These are phyloP conservation scores for Fissipunctia ypsillon DNA, from an alignment of 2,888 invertebrate species.

Conservation along the genomic window DNA sequence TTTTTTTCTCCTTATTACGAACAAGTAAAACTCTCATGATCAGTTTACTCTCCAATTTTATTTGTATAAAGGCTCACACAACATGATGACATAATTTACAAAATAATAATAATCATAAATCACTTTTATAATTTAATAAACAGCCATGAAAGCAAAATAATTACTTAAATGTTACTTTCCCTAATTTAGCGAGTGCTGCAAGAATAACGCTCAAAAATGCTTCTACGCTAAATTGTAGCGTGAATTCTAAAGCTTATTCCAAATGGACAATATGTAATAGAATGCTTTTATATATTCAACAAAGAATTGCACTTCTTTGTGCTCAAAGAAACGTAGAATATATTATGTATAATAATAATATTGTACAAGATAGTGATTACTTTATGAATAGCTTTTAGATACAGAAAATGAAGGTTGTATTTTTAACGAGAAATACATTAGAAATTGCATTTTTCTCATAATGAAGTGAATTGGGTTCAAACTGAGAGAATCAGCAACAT, in stretches of 20 bases:
- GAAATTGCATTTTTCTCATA: not conserved
- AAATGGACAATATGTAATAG: conserved; percentile 35
- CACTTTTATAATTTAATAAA: not conserved
- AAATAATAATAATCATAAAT: no score
- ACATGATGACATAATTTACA: no score
- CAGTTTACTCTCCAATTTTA: no score
- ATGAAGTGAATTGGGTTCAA: not conserved
- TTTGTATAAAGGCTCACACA: no score
- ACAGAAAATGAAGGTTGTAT: conserved; percentile 5
- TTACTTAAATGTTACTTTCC: no score
- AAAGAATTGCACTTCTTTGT: conserved; percentile 37
- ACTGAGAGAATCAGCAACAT: not conserved
- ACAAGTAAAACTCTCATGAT: no score
- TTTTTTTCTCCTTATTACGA: no score
- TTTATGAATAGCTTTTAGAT: conserved; percentile 10
- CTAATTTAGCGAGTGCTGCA: not conserved
- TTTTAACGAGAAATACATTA: conserved; percentile 13
- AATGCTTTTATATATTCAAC: conserved; percentile 10
- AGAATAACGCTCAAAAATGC: conserved; percentile 3
- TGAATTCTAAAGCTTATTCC: conserved; percentile 23
- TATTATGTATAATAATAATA: conserved; percentile 3
- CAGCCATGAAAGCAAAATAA: no score
- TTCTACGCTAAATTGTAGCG: conserved; percentile 21
- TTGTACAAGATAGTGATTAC: conserved; percentile 7
- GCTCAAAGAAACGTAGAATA: conserved; percentile 24